Evolutionary conservation across 2,113 vertebrate species (phyloP), one percentile per base, ranked within the genome.

Genomic region (Neomonachus schauinslandi): DNA sequence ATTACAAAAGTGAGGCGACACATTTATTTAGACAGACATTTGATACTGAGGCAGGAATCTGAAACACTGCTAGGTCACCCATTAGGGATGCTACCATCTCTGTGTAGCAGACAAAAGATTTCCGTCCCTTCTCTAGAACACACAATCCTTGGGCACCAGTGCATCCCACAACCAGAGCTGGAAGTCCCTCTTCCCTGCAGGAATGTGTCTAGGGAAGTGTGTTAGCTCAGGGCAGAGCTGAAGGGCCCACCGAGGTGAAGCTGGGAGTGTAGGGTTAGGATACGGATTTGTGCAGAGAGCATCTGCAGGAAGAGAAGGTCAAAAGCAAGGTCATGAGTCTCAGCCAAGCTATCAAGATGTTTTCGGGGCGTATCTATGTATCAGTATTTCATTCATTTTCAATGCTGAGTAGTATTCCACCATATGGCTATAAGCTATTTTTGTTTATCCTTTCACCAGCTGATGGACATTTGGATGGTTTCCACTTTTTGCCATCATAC

Each of bases 341-440:
- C 4, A 80, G 16, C 11, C 6, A 4, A 16, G 12, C 42, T n/a
- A 1, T 53, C 2, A 33, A 24, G n/a, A 2, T 0, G 13, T 4
- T 6, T 46, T 10, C 8, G 0, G 26, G 31, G 67, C 24, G 12
- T 42, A 19, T 2, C 46, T 7, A 4, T 0, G 18, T 22, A 1
- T 12, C 31, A 55, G 19, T 0, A 18, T 57, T 42, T 16, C 8
- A 9, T 24, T 19, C 28, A 0, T 65, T 49, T 82, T 4, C 5
- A 24, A 10, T 0, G 21, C 13, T 8, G 7, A 26, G 7, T 7
- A 24, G 33, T 55, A 1, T 28, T 74, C 19, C 11, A 0, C 0
- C 12, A 4, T 2, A 9, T 15, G 9, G 33, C 1, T 42, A 14
- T 1, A 5, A 6, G 24, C 0, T 13, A 16, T 8, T 42, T 69